Percentiles rank a stretch among this genome's conserved stretches.
Conservation (phyloP, 2,888 invertebrate species). For the Coelinius sp. region DNA sequence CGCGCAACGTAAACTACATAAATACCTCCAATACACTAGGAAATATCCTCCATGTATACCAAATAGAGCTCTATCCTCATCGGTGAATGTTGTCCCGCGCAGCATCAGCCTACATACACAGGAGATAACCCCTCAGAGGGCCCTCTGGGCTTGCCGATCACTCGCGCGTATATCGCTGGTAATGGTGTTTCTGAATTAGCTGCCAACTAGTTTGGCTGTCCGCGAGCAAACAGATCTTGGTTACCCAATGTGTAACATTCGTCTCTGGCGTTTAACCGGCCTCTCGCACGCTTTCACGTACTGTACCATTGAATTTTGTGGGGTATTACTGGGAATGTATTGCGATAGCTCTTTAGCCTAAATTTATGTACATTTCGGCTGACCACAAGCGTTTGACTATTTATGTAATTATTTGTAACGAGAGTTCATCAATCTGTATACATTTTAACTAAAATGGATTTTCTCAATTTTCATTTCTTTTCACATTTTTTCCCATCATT, state of each 20-base stretch:
- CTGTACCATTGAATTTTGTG: conserved; percentile 27
- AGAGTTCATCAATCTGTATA: no score
- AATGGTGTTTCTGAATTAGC: conserved; percentile 70
- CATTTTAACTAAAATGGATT: background rate
- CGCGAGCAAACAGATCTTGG: conserved; percentile 70
- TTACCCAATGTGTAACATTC: conserved; percentile 70
- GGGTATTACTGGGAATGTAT: conserved; percentile 27
- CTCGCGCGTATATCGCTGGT: conserved; percentile 57
- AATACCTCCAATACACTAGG: conserved; percentile 1
- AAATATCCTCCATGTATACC: background rate
- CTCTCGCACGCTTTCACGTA: conserved; percentile 39
- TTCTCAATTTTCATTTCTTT: background rate
- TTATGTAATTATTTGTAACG: background rate
- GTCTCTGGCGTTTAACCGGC: conserved; percentile 45
- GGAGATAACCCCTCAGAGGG: background rate
- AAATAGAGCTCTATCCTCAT: conserved; percentile 5
- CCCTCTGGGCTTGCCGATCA: conserved; percentile 29
- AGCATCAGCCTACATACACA: conserved; percentile 14
- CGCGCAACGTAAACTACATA: background rate
- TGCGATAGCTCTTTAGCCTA: conserved; percentile 7
- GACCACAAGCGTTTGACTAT: conserved; percentile 34
- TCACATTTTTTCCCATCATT: background rate
- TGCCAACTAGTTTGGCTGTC: conserved; percentile 69
- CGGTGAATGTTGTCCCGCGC: conserved; percentile 27
- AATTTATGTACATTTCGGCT: conserved; percentile 33